Base-by-base conservation (phyloP, 2,888 invertebrate genomes). In the Philaethria dido region DNA sequence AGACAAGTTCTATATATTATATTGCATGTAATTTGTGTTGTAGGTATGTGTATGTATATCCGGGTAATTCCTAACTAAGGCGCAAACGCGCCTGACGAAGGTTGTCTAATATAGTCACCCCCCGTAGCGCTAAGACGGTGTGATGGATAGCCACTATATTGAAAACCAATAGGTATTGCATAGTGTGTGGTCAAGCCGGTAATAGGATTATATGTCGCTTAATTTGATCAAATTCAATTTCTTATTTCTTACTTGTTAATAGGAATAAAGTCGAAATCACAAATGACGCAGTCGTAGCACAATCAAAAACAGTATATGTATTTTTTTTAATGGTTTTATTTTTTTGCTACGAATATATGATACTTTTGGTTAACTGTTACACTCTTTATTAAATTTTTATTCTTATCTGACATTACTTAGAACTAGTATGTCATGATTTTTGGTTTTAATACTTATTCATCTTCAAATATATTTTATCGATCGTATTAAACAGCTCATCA, bases 61-160 rank as follows among this genome's bases (percentile, higher is more conserved):
- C 50, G 67, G 69, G 60, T 72, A 71, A 71, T 71, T 47, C 69
- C 69, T 71, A 69, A 72, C 65, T 73, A 73, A 73, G 71, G 68
- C 71, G 74, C 77, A 77, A 69, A 69, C 75, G 75, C 74, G 80
- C 77, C 85, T 87, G 88, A 89, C 85, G 85, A 84, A 86, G 89
- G 88, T 86, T 87, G 85, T 91, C 89, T 91, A 91, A 92, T 92
- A 92, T 88, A 90, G 85, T 83, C 84, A 85, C 83, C 90, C 88
- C 92, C 92, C 72, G 84, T 72, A 69, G 92, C 72, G 89, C 78
- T 83, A 84, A 88, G 88, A 85, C 90, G 81, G 74, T 82, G 82
- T 92, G 92, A 92, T 92, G 82, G 89, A 92, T 88, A 86, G 85
- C 82, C 86, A 84, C 83, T 86, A 83, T 92, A 92, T 92, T 91